Base-by-base conservation (phyloP, 1,140 invertebrate species). In the Drosophila kikkawai region DNA sequence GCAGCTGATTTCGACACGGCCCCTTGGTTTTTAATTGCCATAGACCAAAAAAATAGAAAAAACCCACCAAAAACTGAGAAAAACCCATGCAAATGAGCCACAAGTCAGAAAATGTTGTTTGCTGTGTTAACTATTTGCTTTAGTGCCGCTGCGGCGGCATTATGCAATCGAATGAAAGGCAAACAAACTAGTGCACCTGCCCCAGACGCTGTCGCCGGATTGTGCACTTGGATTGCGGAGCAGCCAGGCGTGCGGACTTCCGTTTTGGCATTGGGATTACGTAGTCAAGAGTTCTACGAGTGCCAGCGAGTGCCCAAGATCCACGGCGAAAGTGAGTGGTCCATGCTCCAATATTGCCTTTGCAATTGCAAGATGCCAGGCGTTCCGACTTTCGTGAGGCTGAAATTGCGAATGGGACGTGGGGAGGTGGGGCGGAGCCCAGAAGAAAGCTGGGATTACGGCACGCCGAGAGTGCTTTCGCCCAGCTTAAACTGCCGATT, bases 181-280 rank as follows among this genome's bases (percentile, higher is more conserved):
- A 64, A 74, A 51, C 79, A 58, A 78, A 77, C 66, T 59, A 67
- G 55, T 83, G 80, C 76, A 84, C 55, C 80, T 79, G 73, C 48
- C 48, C 26, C 67, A 73, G 74, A 67, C 56, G 63, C 50, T 47
- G 59, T 61, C 69, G 66, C 26, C 65, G 50, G 26, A 51, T 71
- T 75, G 50, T 60, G 51, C 53, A 56, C 53, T 56, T 61, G 57
- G 51, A 50, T 66, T 45, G 44, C 58, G 29, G 60, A 50, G 79
- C 85, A 88, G 50, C 80, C 61, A 88, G 84, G 73, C 84, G 83
- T 87, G 79, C 70, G 83, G 69, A 58, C 74, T 87, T 88, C 84
- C 84, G 84, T 80, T 88, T 55, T 53, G 45, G 60, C 41, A 73
- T 39, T 60, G 22, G 37, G 57, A 77, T 88, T 88, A 88, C 78